Evolutionary conservation across 1,140 invertebrate genomes (phyloP), one percentile per base, ranked within the genome.

Genomic region (Ganaspis sp.): DNA sequence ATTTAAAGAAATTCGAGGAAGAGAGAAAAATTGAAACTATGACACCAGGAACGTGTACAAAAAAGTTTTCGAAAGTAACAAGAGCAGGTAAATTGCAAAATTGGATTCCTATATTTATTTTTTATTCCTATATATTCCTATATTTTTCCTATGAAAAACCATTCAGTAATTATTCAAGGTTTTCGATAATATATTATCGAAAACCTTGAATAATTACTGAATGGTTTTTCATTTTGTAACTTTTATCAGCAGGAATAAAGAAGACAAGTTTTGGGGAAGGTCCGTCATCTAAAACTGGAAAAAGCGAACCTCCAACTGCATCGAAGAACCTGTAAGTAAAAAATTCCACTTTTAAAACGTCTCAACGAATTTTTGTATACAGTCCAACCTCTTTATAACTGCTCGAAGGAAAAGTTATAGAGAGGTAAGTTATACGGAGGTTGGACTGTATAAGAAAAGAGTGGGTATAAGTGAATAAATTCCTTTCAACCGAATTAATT

Each of bases 1-100:
- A 91, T 82, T 71, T 81, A 9, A 89, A 79, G 42, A 91, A 90
- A 70, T 88, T 84, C 19, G 87, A 91, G 49, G 90, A 91, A 77
- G 90, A 91, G 74, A 87, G 89, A 42, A 87, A 83, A 64, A 79
- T 91, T 15, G 77, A 81, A 12, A 77, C 80, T 23, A 81, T 79
- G n/a, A 53, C 9, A 17, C 69, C 26, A 70, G 79, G 49, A 76
- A 73, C n/a, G 53, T 81, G 9, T 76, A 6, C 79, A 21, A 90
- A 89, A 69, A 88, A 84, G 71, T 80, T 74, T 34, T 54, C 75
- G 12, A 80, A 79, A 69, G 71, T 79, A 49, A 75, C 80, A 40
- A 85, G 79, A 82, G 45, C 82, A 73, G 84, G 86, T 88, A 84
- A 74, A 74, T 75, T 26, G 9, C 19, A 72, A 29, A 29, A 12